phyloP scores from a whole-genome alignment of 2,888 invertebrate species.

The Eretmocerus hayati region DNA sequence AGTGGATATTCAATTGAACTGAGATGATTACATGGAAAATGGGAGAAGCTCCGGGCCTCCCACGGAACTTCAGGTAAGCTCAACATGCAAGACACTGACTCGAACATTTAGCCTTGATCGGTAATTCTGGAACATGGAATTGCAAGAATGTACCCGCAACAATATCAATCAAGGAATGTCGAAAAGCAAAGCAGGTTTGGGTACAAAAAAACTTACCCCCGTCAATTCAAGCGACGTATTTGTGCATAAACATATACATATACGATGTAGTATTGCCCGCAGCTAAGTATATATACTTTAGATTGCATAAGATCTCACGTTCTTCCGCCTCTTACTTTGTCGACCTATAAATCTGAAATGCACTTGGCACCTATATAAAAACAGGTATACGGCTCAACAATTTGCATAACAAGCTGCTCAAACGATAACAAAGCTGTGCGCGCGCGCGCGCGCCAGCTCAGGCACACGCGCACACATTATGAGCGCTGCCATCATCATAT shows the following conservation, averaged over 20 bases:
- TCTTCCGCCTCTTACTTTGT: slow-evolving; percentile 20
- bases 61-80: no score
- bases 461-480: slow-evolving; percentile 4
- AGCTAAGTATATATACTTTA: background rate
- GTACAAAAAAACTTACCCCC: slow-evolving; percentile 5
- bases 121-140: no score
- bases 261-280: no score
- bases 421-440: slow-evolving; percentile 19
- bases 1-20: no score
- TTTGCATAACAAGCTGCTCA: slow-evolving; percentile 22
- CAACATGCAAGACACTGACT: no score
- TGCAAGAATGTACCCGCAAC: no score
- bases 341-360: slow-evolving; percentile 23
- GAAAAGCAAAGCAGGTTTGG: background rate
- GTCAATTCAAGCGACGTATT: background rate
- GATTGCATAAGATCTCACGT: slow-evolving; percentile 20
- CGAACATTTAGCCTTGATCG: no score
- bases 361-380: slow-evolving; percentile 23
- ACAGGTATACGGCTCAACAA: slow-evolving; percentile 19
- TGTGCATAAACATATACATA: background rate
- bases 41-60: no score
- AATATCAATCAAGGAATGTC: slow-evolving; percentile 16
- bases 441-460: no score
- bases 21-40: no score
- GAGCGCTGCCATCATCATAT: slow-evolving; percentile 1